phyloP scores from a whole-genome alignment of 1,140 invertebrate genomes.

The Diorhabda sublineata region DNA sequence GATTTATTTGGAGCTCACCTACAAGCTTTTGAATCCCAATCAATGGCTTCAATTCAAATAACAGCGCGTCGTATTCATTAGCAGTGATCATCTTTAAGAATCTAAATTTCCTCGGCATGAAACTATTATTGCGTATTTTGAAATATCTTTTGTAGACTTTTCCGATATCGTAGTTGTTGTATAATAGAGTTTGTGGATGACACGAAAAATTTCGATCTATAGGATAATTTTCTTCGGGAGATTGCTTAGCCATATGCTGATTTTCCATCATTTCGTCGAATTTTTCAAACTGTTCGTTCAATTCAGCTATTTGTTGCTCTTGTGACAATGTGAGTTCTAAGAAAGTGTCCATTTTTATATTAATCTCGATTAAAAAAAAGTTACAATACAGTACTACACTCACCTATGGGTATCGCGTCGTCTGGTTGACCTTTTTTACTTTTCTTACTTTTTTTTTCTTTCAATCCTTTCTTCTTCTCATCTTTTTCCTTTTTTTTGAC shows the following conservation, averaged over 20 bases:
- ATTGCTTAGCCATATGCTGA: constrained; percentile 3
- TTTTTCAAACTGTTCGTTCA: constrained; percentile 23
- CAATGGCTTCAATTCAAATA: constrained; percentile 22
- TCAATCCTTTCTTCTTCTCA: constrained; percentile 1
- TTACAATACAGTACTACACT: no score
- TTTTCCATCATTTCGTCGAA: constrained; percentile 24
- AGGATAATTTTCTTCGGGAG: background rate
- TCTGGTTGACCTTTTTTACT: background rate
- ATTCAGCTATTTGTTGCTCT: constrained; percentile 12
- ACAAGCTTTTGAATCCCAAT: constrained; percentile 24
- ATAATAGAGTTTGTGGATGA: constrained; percentile 10
- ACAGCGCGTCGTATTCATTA: constrained; percentile 18
- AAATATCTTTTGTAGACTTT: constrained; percentile 22
- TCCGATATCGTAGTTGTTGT: constrained; percentile 8
- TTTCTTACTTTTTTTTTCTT: background rate
- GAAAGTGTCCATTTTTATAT: constrained; percentile 2
- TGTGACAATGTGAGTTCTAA: background rate
- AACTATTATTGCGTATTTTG: constrained; percentile 13
- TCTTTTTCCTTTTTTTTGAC: background rate
- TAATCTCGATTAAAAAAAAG: background rate
- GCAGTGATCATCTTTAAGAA: constrained; percentile 12
- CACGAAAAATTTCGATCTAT: constrained; percentile 9
- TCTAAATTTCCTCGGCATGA: constrained; percentile 17
- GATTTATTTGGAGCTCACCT: background rate
- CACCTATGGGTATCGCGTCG: no score